Base-by-base conservation (phyloP, 2,888 invertebrate genomes). In the Nomada ferruginata region DNA sequence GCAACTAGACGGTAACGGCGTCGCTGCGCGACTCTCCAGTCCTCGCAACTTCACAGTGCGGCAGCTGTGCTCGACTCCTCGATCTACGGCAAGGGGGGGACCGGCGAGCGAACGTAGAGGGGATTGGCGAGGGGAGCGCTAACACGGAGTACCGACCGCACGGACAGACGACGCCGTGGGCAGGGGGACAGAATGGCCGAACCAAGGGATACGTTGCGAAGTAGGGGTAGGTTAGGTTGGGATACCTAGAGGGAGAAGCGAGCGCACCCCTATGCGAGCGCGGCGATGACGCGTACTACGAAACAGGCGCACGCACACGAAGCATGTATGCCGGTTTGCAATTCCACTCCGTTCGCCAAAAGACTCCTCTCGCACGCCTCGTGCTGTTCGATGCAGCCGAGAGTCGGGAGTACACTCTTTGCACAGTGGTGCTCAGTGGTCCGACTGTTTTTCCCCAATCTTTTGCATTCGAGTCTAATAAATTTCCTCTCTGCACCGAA, bases 201-300 rank as follows among this genome's bases (percentile, higher is more conserved):
- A 79, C 50, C 76, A 78, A 87, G 85, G 82, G 85, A 84, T 70
- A 71, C 69, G 63, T 26, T 26, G 68, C 61, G 76, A 75, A 71
- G 88, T 82, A 83, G 88, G 87, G 88, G 82, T 85, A 83, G 82
- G 83, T 79, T 87, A 84, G 87, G 87, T 82, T 85, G 76, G 84
- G 68, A 82, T 72, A 77, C 73, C 84, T 82, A 84, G 80, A 63
- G 84, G 84, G 85, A 84, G 77, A 72, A 55, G 52, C 50, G 77
- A 88, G 86, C 87, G 86, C 87, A 79, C 87, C 88, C 86, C 79
- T 88, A 72, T 66, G 77, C 83, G 84, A 84, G 18, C 75, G 87
- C 50, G 87, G 87, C 85, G 60, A 66, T 26, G 72, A 26, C 68
- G 71, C 53, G 87, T 84, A 88, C 87, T 86, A 88, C 75, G 47